A percentile compares a stretch with the other conserved stretches of the same genome.
phyloP scores from a whole-genome alignment of 2,113 vertebrate genomes.

The Protobothrops mucrosquamatus region DNA sequence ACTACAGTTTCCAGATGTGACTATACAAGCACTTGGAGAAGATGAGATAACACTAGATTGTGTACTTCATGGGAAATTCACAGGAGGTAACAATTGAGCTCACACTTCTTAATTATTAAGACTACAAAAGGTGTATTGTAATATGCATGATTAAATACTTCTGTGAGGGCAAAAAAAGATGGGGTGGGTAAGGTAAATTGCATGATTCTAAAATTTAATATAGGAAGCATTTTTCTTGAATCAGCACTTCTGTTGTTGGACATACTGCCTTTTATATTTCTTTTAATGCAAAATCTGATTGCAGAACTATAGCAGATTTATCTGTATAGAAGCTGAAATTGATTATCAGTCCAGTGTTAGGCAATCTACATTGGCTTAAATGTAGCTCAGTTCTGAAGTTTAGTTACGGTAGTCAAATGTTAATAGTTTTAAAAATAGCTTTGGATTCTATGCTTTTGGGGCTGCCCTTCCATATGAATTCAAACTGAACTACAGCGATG shows the following conservation, averaged over 20 bases:
- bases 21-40: constrained; percentile 84
- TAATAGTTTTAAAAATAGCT: neutral
- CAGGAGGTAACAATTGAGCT: constrained; percentile 72
- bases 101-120: neutral
- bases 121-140: neutral
- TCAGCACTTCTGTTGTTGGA: neutral
- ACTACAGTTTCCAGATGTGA: constrained; percentile 88
- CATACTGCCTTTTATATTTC: neutral
- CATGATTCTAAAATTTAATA: neutral
- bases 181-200: neutral
- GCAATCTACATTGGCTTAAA: neutral
- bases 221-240: neutral
- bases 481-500: neutral
- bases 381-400: neutral
- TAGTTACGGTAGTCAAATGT: neutral
- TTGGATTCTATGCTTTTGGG: neutral
- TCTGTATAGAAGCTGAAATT: neutral
- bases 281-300: neutral
- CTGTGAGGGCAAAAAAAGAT: neutral
- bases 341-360: neutral
- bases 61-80: constrained; percentile 83
- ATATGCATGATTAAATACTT: neutral
- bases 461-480: neutral
- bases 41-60: constrained; percentile 84
- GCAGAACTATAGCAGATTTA: neutral